Percentiles rank a stretch among this genome's conserved stretches.
phyloP scores from a whole-genome alignment of 2,888 invertebrate genomes.

The Pheosia gnoma region DNA sequence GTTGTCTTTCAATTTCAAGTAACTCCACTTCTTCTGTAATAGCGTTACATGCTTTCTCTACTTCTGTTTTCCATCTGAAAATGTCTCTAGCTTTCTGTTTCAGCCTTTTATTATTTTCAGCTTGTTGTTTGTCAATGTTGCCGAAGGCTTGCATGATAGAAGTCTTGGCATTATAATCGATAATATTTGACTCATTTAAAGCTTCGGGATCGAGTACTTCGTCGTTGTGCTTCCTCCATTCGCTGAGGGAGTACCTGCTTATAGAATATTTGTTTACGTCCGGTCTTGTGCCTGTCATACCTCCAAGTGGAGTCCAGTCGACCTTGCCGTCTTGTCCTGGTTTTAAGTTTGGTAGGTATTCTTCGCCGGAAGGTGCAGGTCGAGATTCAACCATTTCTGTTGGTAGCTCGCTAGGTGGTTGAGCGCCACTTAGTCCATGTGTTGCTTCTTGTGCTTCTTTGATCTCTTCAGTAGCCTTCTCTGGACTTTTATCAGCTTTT shows the following conservation, averaged over 20 bases:
- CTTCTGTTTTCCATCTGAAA: constrained; percentile 89
- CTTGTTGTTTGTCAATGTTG: constrained; percentile 87
- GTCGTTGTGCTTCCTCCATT: constrained; percentile 88
- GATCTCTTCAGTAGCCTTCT: constrained; percentile 40
- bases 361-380: constrained; percentile 42
- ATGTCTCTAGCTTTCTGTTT: constrained; percentile 87
- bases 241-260: constrained; percentile 88
- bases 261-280: constrained; percentile 90
- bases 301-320: constrained; percentile 88
- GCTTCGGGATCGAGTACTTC: constrained; percentile 77
- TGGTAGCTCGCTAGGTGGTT: constrained; percentile 8
- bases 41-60: constrained; percentile 87
- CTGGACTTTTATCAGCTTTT: constrained; percentile 57
- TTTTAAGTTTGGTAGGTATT: constrained; percentile 61
- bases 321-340: constrained; percentile 90
- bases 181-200: constrained; percentile 82
- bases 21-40: constrained; percentile 88
- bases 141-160: constrained; percentile 86
- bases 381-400: constrained; percentile 28
- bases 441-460: constrained; percentile 38
- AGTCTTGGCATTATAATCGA: constrained; percentile 86
- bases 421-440: constrained; percentile 9
- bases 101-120: constrained; percentile 86
- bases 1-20: constrained; percentile 87
- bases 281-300: constrained; percentile 89